A percentile compares a stretch with the other conserved stretches of the same genome.
These are phyloP conservation scores for Tuta absoluta DNA, from an alignment of 2,888 invertebrate species.

Conservation along the genomic window DNA sequence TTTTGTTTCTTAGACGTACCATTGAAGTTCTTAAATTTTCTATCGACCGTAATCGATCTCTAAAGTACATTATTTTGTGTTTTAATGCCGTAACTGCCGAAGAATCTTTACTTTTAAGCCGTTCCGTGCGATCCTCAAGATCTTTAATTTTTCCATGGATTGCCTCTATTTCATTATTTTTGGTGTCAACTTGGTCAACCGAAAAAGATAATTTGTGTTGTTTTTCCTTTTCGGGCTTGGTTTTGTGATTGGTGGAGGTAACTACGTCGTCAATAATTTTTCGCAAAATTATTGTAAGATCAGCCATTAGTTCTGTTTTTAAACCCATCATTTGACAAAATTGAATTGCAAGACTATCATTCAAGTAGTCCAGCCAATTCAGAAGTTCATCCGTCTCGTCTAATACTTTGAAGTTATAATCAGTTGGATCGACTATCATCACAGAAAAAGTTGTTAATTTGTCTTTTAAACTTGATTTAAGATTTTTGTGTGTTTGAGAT, in stretches of 20 bases:
- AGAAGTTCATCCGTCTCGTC: conserved; percentile 51
- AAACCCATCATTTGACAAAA: conserved; percentile 41
- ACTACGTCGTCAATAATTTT: conserved; percentile 43
- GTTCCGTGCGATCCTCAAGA: conserved; percentile 41
- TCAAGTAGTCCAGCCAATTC: conserved; percentile 48
- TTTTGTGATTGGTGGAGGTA: conserved; percentile 32
- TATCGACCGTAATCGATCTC: conserved; percentile 45
- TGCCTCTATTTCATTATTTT: conserved; percentile 39
- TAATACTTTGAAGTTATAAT: conserved; percentile 40
- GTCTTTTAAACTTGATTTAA: conserved; percentile 40
- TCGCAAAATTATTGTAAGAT: conserved; percentile 42
- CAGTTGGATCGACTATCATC: conserved; percentile 44
- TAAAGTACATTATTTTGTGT: conserved; percentile 47
- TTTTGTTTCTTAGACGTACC: conserved; percentile 35
- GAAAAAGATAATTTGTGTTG: conserved; percentile 3
- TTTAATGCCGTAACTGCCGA: conserved; percentile 42
- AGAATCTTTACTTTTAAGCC: conserved; percentile 38
- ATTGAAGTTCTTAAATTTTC: conserved; percentile 44
- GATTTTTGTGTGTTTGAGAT: conserved; percentile 43
- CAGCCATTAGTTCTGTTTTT: conserved; percentile 35
- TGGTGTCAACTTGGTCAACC: conserved; percentile 20
- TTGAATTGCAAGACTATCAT: conserved; percentile 44
- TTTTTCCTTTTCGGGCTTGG: conserved; percentile 30
- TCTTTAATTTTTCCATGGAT: conserved; percentile 43
- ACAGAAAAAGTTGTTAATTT: conserved; percentile 40